Base-by-base conservation (phyloP, 2,113 vertebrate species). In the Stomatorhinus ivindoensis region DNA sequence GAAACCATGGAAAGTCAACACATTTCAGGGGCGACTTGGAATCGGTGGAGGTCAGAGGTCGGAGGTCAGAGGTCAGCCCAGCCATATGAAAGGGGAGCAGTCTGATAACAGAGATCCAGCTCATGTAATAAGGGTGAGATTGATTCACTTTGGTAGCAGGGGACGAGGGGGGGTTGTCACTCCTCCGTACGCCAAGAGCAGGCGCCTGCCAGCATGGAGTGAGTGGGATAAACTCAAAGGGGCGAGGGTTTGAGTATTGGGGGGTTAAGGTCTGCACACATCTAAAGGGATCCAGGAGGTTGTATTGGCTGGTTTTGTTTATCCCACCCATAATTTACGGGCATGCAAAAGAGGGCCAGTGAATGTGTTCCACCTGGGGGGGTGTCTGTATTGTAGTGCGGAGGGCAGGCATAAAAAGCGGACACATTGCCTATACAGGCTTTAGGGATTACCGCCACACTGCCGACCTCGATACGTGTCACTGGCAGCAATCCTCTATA, bases 81-180 rank as follows among this genome's bases (percentile, higher is more conserved):
- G 92, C 90, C 92, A 93, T 94, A 92, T 88, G 91, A 92, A 90
- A 92, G 93, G 94, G 91, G 88, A 65, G 88, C 90, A 91, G 76
- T 91, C 88, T 91, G 92, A 94, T 94, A 95, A 94, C 91, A 94
- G 88, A 92, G 93, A 94, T 94, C 90, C 61, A 93, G 95, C 93
- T 95, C 92, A 86, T 87, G 90, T 84, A 58, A 93, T 91, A 93
- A 93, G 89, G 92, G 13, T 13, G 87, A 92, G n/a, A n/a, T n/a
- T n/a, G 91, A 88, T 73, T 93, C 88, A 88, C 88, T 93, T 90
- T 90, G 53, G 80, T 46, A 3, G 88, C 55, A 46, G 83, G 90
- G 88, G 9, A n/a, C 3, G 19, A 24, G 39, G 89, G 73, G 11
- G 87, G 91, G 86, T 90, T 91, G 91, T 89, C 47, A 84, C 92